These are phyloP conservation scores for Triplophysa rosa DNA, from an alignment of 2,113 vertebrate species.

Conservation along the genomic window DNA sequence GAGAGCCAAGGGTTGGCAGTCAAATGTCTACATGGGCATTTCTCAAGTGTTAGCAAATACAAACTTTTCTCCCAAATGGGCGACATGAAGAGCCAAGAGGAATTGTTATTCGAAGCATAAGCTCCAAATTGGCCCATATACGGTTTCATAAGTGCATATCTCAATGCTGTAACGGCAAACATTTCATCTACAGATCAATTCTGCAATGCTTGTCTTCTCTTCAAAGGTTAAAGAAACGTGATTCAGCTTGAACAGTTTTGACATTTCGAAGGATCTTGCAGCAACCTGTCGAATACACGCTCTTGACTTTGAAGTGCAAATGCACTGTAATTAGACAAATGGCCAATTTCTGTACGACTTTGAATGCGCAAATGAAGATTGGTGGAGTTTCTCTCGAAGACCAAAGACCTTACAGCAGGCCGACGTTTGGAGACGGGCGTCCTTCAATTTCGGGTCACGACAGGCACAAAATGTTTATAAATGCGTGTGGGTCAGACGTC, in stretches of 20 bases:
- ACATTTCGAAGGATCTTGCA: slow-evolving; percentile 39
- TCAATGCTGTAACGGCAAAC: neutral
- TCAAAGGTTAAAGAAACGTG: slow-evolving; percentile 14
- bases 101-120: slow-evolving; percentile 8
- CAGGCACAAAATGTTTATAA: slow-evolving; percentile 69
- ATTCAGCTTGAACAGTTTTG: slow-evolving; percentile 39
- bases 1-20: slow-evolving; percentile 16
- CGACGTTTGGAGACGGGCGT: slow-evolving; percentile 32
- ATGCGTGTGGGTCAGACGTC: slow-evolving; percentile 62
- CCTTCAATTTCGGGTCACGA: slow-evolving; percentile 51
- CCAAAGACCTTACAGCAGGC: slow-evolving; percentile 17
- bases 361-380: slow-evolving; percentile 15
- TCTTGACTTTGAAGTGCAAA: slow-evolving; percentile 15
- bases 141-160: neutral
- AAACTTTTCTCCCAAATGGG: neutral
- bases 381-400: slow-evolving; percentile 3
- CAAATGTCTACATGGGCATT: neutral
- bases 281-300: slow-evolving; percentile 18
- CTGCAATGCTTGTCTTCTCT: slow-evolving; percentile 11
- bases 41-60: slow-evolving; percentile 16
- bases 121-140: neutral
- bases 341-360: slow-evolving; percentile 17
- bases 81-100: neutral
- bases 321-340: slow-evolving; percentile 39
- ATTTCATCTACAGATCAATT: slow-evolving; percentile 4